phyloP scores from a whole-genome alignment of 2,113 vertebrate genomes.

The Nestor notabilis region DNA sequence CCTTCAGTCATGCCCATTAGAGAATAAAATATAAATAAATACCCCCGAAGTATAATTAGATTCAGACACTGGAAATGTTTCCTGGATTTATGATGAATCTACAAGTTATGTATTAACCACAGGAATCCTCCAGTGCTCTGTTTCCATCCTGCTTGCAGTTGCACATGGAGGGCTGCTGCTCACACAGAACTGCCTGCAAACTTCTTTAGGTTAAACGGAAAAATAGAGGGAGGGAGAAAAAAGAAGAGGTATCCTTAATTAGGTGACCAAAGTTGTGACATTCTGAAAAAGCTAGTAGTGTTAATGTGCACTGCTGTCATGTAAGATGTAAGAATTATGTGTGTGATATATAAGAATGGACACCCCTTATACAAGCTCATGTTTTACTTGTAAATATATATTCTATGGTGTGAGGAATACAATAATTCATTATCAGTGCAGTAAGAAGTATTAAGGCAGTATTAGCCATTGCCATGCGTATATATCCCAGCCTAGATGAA shows the following conservation, averaged over 20 bases:
- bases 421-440: neutral
- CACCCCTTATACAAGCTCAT: neutral
- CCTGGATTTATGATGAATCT: slow-evolving; percentile 45
- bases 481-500: neutral
- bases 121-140: neutral
- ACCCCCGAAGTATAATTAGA: slow-evolving; percentile 33
- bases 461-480: neutral
- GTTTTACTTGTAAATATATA: neutral
- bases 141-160: neutral
- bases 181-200: neutral
- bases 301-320: neutral
- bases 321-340: neutral
- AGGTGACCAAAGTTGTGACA: neutral
- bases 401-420: neutral
- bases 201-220: neutral
- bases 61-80: slow-evolving; percentile 47
- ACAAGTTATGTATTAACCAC: slow-evolving; percentile 22
- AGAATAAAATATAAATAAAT: slow-evolving; percentile 53
- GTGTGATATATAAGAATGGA: neutral
- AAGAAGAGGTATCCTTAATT: neutral
- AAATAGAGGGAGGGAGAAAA: fast-evolving
- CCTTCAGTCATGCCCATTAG: slow-evolving; percentile 35
- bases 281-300: neutral
- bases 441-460: neutral
- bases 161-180: neutral